Evolutionary conservation across 35 echinoderm and acorn worm genomes (phyloP).

Genomic region (Diadema setosum): DNA sequence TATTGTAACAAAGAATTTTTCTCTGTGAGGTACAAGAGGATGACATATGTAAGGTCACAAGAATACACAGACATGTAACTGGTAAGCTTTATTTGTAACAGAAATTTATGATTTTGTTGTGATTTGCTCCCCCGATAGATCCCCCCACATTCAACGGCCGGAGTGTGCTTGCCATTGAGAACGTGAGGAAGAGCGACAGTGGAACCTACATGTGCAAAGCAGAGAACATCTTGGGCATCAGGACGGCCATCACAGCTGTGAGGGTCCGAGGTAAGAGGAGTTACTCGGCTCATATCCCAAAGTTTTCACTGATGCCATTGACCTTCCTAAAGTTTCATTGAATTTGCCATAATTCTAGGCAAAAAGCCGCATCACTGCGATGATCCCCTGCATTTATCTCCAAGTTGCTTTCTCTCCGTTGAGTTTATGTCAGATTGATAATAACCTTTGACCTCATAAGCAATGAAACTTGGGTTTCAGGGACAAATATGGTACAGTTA

Average conservation of each 20-base stretch:
- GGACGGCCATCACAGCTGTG: constrained; percentile 21
- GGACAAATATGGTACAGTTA: too few species aligned
- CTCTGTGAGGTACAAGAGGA: too few species aligned
- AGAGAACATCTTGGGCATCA: constrained; percentile 37
- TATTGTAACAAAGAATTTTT: too few species aligned
- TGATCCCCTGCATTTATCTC: too few species aligned
- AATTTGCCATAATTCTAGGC: too few species aligned
- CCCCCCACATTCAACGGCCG: constrained; percentile 72
- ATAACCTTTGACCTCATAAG: too few species aligned
- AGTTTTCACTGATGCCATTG: not conserved
- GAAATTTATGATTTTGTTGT: too few species aligned
- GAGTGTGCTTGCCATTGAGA: constrained; percentile 68
- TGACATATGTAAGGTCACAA: too few species aligned
- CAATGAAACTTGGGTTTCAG: too few species aligned
- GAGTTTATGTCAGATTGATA: not conserved
- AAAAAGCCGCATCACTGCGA: not conserved
- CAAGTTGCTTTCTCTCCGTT: not conserved
- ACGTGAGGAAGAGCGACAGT: constrained; percentile 72
- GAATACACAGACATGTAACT: too few species aligned
- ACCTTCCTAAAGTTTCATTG: too few species aligned
- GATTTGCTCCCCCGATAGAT: not conserved
- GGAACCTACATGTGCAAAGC: constrained; percentile 81
- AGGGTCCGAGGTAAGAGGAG: constrained; percentile 49
- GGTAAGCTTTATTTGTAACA: too few species aligned
- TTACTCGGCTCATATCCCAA: not conserved